Percentiles rank a stretch among this genome's conserved stretches.
Evolutionary conservation across 1,140 invertebrate species (phyloP).

Genomic region (Polypedilum vanderplanki): DNA sequence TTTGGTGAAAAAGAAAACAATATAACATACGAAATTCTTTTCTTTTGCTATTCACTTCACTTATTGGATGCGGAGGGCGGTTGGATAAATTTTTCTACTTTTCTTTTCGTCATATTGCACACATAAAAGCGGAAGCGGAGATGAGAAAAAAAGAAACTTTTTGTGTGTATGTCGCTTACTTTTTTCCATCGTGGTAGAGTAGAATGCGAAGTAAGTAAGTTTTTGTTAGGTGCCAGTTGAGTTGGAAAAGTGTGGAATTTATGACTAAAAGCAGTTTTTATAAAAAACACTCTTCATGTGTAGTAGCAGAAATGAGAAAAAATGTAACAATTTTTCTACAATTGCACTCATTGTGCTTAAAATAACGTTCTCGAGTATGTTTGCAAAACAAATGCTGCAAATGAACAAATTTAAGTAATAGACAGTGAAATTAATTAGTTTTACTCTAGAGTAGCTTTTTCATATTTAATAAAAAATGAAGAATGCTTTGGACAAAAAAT

Average conservation of each 20-base stretch:
- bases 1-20: neutral
- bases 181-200: no score
- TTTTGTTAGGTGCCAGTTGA: neutral
- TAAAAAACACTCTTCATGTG: neutral
- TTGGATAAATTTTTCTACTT: neutral
- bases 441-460: no score
- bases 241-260: constrained; percentile 11
- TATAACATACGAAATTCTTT: neutral
- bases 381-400: neutral
- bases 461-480: no score
- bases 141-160: neutral
- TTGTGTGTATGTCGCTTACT: no score
- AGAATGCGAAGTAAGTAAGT: neutral
- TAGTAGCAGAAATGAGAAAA: no score
- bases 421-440: neutral
- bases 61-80: neutral
- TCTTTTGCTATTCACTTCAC: no score
- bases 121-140: neutral
- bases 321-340: no score
- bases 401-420: constrained; percentile 9
- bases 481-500: no score
- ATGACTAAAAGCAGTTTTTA: neutral
- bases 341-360: no score
- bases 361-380: no score
- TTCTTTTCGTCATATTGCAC: neutral